A percentile compares a stretch with the other conserved stretches of the same genome.
Conservation (phyloP, 1,140 invertebrate genomes). For the Philopotamus ludificatus region DNA sequence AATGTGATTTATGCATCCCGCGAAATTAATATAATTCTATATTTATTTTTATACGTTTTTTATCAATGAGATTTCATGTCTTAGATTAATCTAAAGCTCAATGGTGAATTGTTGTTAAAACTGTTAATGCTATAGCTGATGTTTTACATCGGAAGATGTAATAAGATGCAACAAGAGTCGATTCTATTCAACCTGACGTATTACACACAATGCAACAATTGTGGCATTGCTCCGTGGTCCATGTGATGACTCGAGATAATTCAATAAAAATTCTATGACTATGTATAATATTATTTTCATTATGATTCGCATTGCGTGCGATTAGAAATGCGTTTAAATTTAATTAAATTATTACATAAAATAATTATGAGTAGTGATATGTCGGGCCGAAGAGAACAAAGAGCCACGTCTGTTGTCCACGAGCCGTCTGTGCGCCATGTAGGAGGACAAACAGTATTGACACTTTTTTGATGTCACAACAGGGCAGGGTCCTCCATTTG, state of each 20-base stretch:
- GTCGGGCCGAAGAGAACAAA: no score
- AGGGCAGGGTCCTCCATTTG: conserved; percentile 35
- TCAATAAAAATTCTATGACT: no score
- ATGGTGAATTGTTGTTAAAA: no score
- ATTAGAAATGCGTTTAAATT: background rate
- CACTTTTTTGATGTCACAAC: conserved; percentile 34
- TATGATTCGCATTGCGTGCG: background rate
- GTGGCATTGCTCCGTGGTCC: background rate
- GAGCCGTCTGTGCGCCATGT: background rate
- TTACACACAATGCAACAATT: conserved; percentile 4
- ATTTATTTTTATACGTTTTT: no score
- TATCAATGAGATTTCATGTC: no score
- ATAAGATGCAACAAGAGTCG: background rate
- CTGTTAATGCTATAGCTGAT: no score
- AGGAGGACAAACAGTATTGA: conserved; percentile 33
- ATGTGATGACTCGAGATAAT: no score
- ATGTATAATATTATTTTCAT: background rate
- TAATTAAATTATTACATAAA: no score
- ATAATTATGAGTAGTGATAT: no score
- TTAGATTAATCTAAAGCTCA: no score
- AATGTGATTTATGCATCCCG: no score
- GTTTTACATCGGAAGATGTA: background rate
- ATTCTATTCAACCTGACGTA: conserved; percentile 5
- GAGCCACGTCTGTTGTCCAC: background rate
- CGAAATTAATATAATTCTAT: no score